These are phyloP conservation scores for Xyrauchen texanus DNA, from an alignment of 2,113 vertebrate genomes.

Conservation along the genomic window DNA sequence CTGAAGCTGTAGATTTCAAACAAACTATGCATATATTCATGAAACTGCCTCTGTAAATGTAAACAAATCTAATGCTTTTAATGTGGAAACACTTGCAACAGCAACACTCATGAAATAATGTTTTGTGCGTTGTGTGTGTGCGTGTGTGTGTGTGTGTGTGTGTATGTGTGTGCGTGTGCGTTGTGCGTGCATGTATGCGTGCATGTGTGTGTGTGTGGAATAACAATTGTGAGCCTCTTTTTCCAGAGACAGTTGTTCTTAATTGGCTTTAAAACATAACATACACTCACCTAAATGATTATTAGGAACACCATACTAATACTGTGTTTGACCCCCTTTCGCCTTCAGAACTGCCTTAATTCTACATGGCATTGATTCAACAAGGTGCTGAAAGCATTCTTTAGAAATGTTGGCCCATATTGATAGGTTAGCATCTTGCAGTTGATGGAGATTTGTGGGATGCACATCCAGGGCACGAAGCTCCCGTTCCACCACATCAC, in stretches of 20 bases:
- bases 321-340: too few relatives aligned
- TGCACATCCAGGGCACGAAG: too few relatives aligned
- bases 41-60: constrained; percentile 44
- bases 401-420: too few relatives aligned
- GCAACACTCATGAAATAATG: constrained; percentile 5
- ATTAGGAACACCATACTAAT: too few relatives aligned
- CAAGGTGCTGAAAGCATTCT: too few relatives aligned
- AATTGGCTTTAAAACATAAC: constrained; percentile 18
- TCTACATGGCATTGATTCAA: too few relatives aligned
- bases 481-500: too few relatives aligned
- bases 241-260: constrained; percentile 3
- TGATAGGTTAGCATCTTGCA: too few relatives aligned
- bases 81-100: constrained; percentile 25
- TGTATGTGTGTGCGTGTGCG: constrained; percentile 23
- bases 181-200: too few relatives aligned
- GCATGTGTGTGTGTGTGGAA: constrained; percentile 30
- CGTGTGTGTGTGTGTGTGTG: constrained; percentile 15
- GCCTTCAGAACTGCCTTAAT: too few relatives aligned
- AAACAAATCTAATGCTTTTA: constrained; percentile 50
- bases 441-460: too few relatives aligned
- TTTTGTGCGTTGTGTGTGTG: background rate
- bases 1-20: constrained; percentile 30
- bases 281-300: too few relatives aligned
- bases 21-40: constrained; percentile 56
- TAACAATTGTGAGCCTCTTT: constrained; percentile 23